Percentiles rank a stretch among this genome's conserved stretches.
Conservation (phyloP, 1,140 invertebrate genomes). For the Drosophila kikkawai region DNA sequence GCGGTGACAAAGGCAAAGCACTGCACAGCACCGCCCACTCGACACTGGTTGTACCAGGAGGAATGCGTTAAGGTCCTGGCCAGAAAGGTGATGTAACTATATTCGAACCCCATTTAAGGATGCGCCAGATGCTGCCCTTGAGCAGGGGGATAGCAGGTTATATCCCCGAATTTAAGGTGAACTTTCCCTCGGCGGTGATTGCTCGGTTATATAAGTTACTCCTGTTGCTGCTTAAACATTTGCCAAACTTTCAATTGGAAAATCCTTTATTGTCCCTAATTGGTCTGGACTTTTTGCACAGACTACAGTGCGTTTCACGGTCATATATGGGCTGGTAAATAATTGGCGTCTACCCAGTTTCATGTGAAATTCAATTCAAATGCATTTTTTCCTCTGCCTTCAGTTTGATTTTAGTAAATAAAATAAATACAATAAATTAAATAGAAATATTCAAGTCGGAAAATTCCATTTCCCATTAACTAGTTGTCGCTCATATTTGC, state of each 20-base stretch:
- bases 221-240: constrained; percentile 20
- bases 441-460: background rate
- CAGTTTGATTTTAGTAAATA: too few species aligned
- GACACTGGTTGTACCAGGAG: background rate
- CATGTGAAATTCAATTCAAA: background rate
- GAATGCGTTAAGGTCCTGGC: constrained; percentile 28
- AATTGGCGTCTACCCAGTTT: too few species aligned
- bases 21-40: constrained; percentile 3
- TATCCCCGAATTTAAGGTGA: constrained; percentile 16
- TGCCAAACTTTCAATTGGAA: constrained; percentile 34
- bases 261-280: constrained; percentile 29
- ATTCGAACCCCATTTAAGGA: constrained; percentile 20
- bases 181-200: background rate
- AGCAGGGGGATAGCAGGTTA: background rate
- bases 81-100: constrained; percentile 55
- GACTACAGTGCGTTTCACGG: constrained; percentile 26
- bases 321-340: background rate
- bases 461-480: background rate
- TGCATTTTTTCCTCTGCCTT: too few species aligned
- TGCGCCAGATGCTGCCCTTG: constrained; percentile 13
- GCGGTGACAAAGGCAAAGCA: constrained; percentile 46
- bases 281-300: constrained; percentile 6
- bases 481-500: background rate
- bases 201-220: constrained; percentile 5
- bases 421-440: background rate